Evolutionary conservation across 1,140 invertebrate genomes (phyloP).

Genomic region (Ips nitidus): DNA sequence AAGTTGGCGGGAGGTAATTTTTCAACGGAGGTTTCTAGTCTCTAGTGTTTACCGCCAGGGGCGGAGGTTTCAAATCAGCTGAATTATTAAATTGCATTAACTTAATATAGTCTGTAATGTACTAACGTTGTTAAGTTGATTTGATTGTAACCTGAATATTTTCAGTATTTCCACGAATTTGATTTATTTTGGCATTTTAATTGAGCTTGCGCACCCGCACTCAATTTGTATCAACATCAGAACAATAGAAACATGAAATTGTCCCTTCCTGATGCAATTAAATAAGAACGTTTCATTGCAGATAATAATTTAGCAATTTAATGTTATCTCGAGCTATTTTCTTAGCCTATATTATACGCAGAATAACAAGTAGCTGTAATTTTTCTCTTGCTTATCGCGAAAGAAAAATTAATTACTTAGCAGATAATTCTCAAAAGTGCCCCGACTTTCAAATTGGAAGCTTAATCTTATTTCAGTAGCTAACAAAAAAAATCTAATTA

Average conservation of each 20-base stretch:
- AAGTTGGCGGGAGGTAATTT: slow-evolving; percentile 24
- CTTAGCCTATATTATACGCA: not conserved
- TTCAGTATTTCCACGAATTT: not conserved
- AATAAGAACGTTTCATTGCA: not conserved
- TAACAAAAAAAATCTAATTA: too few species aligned
- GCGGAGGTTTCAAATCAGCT: not conserved
- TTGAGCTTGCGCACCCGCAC: not conserved
- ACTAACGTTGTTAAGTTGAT: not conserved
- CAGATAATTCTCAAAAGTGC: not conserved
- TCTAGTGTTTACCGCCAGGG: not conserved
- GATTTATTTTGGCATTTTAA: not conserved
- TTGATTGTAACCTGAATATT: not conserved
- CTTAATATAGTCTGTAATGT: too few species aligned
- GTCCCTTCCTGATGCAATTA: not conserved
- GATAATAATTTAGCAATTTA: slow-evolving; percentile 1
- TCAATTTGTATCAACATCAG: not conserved
- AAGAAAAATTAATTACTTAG: not conserved
- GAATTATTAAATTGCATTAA: not conserved
- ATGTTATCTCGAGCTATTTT: slow-evolving; percentile 1
- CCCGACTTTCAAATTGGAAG: not conserved
- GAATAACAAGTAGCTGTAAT: not conserved
- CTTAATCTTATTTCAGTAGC: too few species aligned
- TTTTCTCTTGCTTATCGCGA: not conserved
- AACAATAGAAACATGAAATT: not conserved
- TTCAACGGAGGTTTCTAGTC: slow-evolving; percentile 11